Percentiles rank a stretch among this genome's conserved stretches.
Evolutionary conservation across 2,888 invertebrate species (phyloP).

Genomic region (Nudaria mundana): DNA sequence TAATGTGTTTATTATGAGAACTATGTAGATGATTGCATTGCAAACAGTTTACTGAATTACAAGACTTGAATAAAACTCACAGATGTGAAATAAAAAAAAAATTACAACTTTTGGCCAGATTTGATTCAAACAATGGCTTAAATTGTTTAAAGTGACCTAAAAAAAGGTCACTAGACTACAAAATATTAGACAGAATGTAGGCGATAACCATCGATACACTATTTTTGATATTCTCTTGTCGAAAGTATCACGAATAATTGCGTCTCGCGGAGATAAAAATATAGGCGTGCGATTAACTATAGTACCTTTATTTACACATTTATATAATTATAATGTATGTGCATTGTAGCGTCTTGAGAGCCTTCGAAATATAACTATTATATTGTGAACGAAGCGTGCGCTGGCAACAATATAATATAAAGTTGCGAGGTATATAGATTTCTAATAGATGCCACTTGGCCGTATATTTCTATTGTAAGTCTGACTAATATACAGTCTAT

Average conservation of each 20-base stretch:
- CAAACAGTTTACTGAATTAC: constrained; percentile 20
- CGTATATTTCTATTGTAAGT: constrained; percentile 8
- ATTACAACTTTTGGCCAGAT: constrained; percentile 62
- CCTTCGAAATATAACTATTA: constrained; percentile 61
- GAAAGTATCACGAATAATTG: constrained; percentile 68
- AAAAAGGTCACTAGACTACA: constrained; percentile 67
- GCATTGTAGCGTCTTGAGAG: constrained; percentile 71
- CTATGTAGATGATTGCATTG: constrained; percentile 10
- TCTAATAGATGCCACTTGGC: constrained; percentile 9
- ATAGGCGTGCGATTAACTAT: constrained; percentile 68
- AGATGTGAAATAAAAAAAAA: constrained; percentile 45
- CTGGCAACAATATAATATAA: constrained; percentile 57
- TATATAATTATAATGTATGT: constrained; percentile 59
- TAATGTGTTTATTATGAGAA: constrained; percentile 6
- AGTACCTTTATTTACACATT: constrained; percentile 80
- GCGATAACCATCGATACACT: constrained; percentile 72
- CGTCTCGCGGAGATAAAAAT: constrained; percentile 57
- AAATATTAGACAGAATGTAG: constrained; percentile 74
- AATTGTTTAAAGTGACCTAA: constrained; percentile 69
- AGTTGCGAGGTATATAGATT: constrained; percentile 5
- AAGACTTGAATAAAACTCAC: constrained; percentile 19
- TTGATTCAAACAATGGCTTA: constrained; percentile 59
- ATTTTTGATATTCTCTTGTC: constrained; percentile 82
- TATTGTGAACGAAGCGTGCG: constrained; percentile 47
- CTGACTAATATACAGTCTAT: no score